A percentile compares a stretch with the other conserved stretches of the same genome.
Conservation (phyloP, 1,140 invertebrate genomes). For the Macrocentrus cingulum region DNA sequence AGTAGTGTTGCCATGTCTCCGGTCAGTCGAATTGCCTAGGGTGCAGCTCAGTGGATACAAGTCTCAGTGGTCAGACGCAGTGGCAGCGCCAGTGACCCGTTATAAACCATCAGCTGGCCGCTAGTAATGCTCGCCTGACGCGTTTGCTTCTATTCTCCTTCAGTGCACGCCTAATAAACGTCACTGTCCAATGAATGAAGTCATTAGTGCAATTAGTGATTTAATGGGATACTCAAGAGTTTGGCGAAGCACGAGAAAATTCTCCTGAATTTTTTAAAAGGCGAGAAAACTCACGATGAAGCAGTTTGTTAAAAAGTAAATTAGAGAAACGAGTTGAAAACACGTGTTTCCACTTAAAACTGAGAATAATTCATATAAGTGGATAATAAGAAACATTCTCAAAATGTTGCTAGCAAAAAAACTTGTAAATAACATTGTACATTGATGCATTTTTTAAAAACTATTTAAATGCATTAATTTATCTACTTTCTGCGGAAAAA, state of each 20-base stretch:
- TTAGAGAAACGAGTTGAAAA: neutral
- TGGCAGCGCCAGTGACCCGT: neutral
- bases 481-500: too few species aligned
- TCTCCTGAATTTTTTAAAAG: neutral
- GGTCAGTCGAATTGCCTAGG: neutral
- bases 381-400: slow-evolving; percentile 3
- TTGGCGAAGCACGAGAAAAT: neutral
- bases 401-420: too few species aligned
- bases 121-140: neutral
- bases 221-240: neutral
- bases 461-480: too few species aligned
- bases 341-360: neutral
- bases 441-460: too few species aligned
- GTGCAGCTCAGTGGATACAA: neutral
- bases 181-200: neutral
- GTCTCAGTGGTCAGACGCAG: neutral
- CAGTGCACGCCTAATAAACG: neutral
- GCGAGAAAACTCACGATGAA: neutral
- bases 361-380: neutral
- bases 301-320: neutral
- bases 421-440: too few species aligned
- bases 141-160: neutral
- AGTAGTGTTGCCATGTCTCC: neutral
- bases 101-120: neutral
- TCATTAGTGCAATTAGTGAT: neutral